phyloP scores from a whole-genome alignment of 2,113 vertebrate species.

The Amblyopsis rosae region DNA sequence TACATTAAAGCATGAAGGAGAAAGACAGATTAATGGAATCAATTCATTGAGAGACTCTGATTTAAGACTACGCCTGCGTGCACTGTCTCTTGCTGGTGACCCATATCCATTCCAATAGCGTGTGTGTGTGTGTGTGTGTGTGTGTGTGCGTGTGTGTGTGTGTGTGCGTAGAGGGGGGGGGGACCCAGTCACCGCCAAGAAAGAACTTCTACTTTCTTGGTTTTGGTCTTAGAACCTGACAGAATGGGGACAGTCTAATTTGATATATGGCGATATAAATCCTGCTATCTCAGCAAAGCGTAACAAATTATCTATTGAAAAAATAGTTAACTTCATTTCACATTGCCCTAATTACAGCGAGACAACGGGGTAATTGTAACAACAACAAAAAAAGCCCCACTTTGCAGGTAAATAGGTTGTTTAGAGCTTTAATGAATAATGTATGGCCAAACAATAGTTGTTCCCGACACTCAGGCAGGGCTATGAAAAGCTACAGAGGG shows the following conservation, averaged over 20 bases:
- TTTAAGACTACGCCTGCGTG: constrained; percentile 39
- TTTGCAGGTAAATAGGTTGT: constrained; percentile 37
- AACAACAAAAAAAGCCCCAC: constrained; percentile 30
- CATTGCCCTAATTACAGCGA: constrained; percentile 65
- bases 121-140: neutral
- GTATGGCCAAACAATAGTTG: constrained; percentile 22
- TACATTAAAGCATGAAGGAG: constrained; percentile 12
- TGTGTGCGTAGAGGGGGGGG: neutral
- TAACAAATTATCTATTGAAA: constrained; percentile 65
- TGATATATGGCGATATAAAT: constrained; percentile 74
- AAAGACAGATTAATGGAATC: constrained; percentile 28
- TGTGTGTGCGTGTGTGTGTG: neutral
- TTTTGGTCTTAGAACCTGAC: constrained; percentile 66
- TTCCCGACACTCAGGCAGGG: neutral
- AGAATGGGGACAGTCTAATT: constrained; percentile 78
- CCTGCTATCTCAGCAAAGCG: constrained; percentile 72
- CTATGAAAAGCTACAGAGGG: too few relatives aligned
- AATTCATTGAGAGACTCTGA: constrained; percentile 12
- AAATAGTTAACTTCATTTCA: constrained; percentile 66
- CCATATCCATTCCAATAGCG: constrained; percentile 41
- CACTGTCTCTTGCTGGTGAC: constrained; percentile 44
- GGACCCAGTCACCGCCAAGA: constrained; percentile 53
- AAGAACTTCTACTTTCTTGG: constrained; percentile 56
- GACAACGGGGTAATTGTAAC: constrained; percentile 60
- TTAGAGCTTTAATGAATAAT: constrained; percentile 41